These are phyloP conservation scores for Ostrea denselamellosa DNA, from an alignment of 1,140 invertebrate species.

Conservation along the genomic window DNA sequence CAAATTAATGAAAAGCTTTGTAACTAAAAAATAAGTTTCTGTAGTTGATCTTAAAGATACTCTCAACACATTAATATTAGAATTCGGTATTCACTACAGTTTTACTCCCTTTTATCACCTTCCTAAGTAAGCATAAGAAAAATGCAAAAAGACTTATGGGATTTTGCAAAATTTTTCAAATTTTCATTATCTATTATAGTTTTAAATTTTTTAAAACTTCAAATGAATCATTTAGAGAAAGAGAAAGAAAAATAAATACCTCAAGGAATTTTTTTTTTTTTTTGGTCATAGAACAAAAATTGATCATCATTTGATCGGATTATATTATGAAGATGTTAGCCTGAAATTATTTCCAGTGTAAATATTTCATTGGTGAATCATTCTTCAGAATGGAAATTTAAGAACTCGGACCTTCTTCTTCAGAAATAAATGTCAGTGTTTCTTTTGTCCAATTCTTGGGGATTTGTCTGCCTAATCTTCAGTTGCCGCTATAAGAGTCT, in stretches of 20 bases:
- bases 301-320: constrained; percentile 11
- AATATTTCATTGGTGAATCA: constrained; percentile 38
- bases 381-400: constrained; percentile 25
- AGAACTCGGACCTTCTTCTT: constrained; percentile 26
- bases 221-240: background rate
- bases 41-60: too few relatives aligned
- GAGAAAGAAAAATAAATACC: background rate
- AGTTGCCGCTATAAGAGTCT: constrained; percentile 9
- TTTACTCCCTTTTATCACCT: too few relatives aligned
- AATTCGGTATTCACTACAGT: too few relatives aligned
- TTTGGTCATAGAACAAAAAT: background rate
- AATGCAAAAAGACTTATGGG: too few relatives aligned
- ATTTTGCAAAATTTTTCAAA: background rate
- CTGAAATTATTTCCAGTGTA: constrained; percentile 17
- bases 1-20: background rate
- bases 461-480: constrained; percentile 18
- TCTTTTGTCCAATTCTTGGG: constrained; percentile 2
- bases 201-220: background rate
- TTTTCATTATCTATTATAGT: background rate
- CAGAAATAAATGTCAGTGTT: constrained; percentile 25
- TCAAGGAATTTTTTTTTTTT: background rate
- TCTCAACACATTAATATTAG: too few relatives aligned
- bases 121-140: too few relatives aligned
- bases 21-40: too few relatives aligned
- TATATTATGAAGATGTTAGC: constrained; percentile 33